Percentiles rank a stretch among this genome's conserved stretches.
Evolutionary conservation across 2,113 vertebrate genomes (phyloP).

Genomic region (Nasalis larvatus): DNA sequence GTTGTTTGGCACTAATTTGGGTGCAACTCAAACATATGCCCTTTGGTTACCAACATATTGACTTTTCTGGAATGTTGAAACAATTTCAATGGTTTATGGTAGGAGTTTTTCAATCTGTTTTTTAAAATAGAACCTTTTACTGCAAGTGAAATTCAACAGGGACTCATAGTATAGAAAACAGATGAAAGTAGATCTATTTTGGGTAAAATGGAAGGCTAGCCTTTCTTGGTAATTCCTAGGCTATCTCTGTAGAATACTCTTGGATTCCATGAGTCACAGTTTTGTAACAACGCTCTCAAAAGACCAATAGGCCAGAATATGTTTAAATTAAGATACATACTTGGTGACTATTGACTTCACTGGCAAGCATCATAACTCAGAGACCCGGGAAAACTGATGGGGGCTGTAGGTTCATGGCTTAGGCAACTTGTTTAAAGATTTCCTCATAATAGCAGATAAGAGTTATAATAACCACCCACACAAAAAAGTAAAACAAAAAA

Average conservation of each 20-base stretch:
- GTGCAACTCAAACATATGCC: not conserved
- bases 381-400: not conserved
- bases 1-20: not conserved
- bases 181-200: not conserved
- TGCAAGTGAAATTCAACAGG: not conserved
- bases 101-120: not conserved
- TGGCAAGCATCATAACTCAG: not conserved
- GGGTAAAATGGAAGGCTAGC: not conserved
- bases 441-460: not conserved
- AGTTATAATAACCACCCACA: not conserved
- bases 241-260: not conserved
- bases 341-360: not conserved
- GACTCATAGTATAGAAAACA: not conserved
- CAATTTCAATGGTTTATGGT: not conserved
- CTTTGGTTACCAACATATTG: conserved; percentile 16
- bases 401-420: not conserved
- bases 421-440: not conserved
- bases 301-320: not conserved
- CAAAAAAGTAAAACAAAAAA: not conserved
- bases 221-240: not conserved
- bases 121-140: not conserved
- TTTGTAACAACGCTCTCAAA: not conserved
- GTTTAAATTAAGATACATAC: conserved; percentile 22
- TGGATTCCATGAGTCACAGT: not conserved
- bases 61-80: conserved; percentile 13